These are phyloP conservation scores for Pangasius djambal DNA, from an alignment of 2,797 vertebrate species.

Conservation along the genomic window DNA sequence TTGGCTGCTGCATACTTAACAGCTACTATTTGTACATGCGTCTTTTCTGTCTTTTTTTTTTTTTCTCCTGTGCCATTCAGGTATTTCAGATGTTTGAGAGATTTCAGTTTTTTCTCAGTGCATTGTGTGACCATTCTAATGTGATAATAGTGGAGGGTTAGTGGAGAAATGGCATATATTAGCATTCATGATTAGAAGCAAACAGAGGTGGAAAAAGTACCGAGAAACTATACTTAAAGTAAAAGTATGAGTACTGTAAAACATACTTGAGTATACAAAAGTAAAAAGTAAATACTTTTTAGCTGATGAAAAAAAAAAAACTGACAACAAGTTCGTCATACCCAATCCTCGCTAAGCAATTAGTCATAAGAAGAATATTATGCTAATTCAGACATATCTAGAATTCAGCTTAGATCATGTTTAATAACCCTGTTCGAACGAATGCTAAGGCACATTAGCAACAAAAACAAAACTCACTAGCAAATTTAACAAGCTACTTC, in stretches of 20 bases:
- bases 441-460: neutral
- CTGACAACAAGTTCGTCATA: neutral
- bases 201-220: neutral
- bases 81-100: neutral
- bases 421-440: neutral
- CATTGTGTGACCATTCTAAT: neutral
- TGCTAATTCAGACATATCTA: no score
- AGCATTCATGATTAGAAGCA: neutral
- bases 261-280: neutral
- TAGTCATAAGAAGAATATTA: neutral
- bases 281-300: neutral
- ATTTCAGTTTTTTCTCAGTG: neutral
- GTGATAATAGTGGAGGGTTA: conserved; percentile 11
- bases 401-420: neutral
- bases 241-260: neutral
- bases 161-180: conserved; percentile 2
- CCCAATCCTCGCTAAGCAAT: neutral
- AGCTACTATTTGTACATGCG: conserved; percentile 1
- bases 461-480: neutral
- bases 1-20: conserved; percentile 27
- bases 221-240: neutral
- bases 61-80: neutral
- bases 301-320: neutral
- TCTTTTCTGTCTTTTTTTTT: neutral
- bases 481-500: neutral